Evolutionary conservation across 2,113 vertebrate genomes (phyloP).

Genomic region (Oncorhynchus masou): DNA sequence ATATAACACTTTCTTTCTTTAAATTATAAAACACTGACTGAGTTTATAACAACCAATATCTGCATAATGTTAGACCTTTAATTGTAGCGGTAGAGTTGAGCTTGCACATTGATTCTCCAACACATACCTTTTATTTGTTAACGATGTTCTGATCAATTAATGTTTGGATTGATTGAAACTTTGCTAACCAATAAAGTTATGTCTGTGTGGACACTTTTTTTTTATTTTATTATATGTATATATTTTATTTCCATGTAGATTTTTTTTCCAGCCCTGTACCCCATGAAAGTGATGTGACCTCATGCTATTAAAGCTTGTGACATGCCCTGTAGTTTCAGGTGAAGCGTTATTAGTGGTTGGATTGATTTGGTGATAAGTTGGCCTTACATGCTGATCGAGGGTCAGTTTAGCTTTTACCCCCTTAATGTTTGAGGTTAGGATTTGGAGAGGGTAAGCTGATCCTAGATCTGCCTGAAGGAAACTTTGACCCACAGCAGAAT

Average conservation of each 20-base stretch:
- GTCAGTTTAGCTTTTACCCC: background rate
- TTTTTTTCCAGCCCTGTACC: too few relatives aligned
- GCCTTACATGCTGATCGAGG: background rate
- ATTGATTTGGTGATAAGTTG: constrained; percentile 15
- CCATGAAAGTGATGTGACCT: too few relatives aligned
- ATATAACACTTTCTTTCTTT: background rate
- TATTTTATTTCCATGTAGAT: too few relatives aligned
- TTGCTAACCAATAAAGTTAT: too few relatives aligned
- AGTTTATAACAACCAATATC: background rate
- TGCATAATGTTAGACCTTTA: background rate
- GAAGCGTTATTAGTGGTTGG: constrained; percentile 11
- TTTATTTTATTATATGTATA: too few relatives aligned
- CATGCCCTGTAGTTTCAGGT: constrained; percentile 1
- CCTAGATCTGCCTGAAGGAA: constrained; percentile 17
- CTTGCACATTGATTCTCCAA: background rate
- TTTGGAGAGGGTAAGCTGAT: background rate
- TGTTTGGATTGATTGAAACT: too few relatives aligned
- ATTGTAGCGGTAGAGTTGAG: background rate
- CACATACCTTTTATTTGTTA: too few relatives aligned
- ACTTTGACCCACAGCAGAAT: constrained; percentile 53
- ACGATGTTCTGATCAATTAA: too few relatives aligned
- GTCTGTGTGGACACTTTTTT: too few relatives aligned
- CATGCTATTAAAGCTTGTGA: too few relatives aligned
- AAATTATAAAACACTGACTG: background rate
- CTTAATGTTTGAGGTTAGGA: background rate